Evolutionary conservation across 2,797 vertebrate genomes (phyloP), one percentile per base, ranked within the genome.

Genomic region (Melanotaenia maccullochi): DNA sequence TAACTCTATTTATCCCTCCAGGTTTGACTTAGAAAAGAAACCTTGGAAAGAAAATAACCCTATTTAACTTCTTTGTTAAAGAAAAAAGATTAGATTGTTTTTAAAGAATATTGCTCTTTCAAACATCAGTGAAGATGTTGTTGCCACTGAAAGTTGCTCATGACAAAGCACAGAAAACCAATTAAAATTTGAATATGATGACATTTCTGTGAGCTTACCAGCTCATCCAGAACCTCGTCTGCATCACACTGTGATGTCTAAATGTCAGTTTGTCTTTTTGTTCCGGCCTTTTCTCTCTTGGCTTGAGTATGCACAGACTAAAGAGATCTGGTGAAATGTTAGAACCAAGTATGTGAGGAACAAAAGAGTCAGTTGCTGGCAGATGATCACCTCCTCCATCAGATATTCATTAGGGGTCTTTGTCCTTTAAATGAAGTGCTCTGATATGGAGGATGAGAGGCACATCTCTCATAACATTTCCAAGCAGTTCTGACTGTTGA

Each of bases 351-450:
- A 35, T 47, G 52, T 52, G 72, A 74, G 66, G 76, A 81, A 82
- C 71, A 87, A 82, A 86, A 75, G 71, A 72, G 56, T 78, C 69
- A 75, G 68, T 71, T 44, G 44, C 60, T 83, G 78, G 69, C 83
- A 78, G 82, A 86, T 61, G 78, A 87, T 71, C 74, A 51, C 56
- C 1, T n/a, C 66, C 63, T 65, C 79, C 85, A 84, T 89, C 88
- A 82, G 83, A 90, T 75, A 75, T 85, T 87, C 82, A 87, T 89
- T 89, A 85, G 65, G 79, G 24, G 44, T 84, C 81, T 90, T 85
- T 88, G 84, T 87, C 85, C 81, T 84, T 90, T 85, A 85, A 88
- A 89, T 83, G 62, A 32, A 75, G 86, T 70, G 76, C 89, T 90
- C 84, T 78, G 85, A 89, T 85, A 85, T 72, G 1, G 76, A 70